phyloP scores from a whole-genome alignment of 2,797 vertebrate genomes.

The Momotus momota region DNA sequence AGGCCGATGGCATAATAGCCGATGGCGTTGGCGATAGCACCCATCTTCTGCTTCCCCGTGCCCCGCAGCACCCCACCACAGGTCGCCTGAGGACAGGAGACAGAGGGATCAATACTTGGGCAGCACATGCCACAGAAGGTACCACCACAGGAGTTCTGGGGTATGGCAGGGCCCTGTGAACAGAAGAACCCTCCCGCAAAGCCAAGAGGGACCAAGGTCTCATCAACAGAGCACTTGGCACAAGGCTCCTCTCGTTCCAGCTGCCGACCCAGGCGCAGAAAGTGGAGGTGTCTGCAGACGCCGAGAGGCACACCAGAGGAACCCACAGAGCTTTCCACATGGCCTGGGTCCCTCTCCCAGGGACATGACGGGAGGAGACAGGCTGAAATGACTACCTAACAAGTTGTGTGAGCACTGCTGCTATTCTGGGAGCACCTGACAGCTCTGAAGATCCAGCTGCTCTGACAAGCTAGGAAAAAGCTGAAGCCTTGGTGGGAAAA shows the following conservation, averaged over 20 bases:
- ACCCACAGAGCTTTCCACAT: background rate
- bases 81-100: slow-evolving; percentile 70
- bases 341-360: background rate
- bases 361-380: background rate
- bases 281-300: background rate
- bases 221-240: rapidly evolving
- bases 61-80: slow-evolving; percentile 84
- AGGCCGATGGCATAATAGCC: slow-evolving; percentile 87
- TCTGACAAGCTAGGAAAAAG: background rate
- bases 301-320: background rate
- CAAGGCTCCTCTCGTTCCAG: background rate
- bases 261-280: rapidly evolving
- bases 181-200: background rate
- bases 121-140: background rate
- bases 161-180: background rate
- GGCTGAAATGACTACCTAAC: background rate
- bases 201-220: background rate
- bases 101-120: rapidly evolving
- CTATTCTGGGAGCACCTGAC: background rate
- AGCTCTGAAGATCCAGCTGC: background rate
- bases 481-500: background rate
- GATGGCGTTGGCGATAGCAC: slow-evolving; percentile 84
- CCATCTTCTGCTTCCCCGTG: slow-evolving; percentile 88
- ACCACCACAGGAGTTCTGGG: background rate
- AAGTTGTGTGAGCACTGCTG: background rate